Evolutionary conservation across 2,113 vertebrate species (phyloP), one percentile per base, ranked within the genome.

Genomic region (Madoqua kirkii): DNA sequence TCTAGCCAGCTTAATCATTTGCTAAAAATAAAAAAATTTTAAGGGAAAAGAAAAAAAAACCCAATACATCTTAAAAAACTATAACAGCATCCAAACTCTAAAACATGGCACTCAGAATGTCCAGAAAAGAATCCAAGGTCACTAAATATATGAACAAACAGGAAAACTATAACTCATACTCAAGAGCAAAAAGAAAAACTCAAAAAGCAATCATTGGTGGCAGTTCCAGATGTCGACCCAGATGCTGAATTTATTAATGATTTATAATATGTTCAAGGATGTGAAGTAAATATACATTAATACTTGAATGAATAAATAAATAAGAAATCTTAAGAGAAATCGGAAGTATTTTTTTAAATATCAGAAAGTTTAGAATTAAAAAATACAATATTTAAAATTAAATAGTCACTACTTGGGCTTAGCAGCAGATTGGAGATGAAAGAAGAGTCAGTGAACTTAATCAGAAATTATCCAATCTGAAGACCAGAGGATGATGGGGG

Each of bases 301-400:
- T 23, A 76, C 4, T 62, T 97, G 57, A 78, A 79, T 91, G 50
- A 93, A 74, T 96, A 43, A 78, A 78, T 48, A 91, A 87, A 50
- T 87, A 84, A 71, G 21, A 88, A 76, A 79, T 64, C 74, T 96
- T 62, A 91, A 87, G 33, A 95, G 36, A 96, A 87, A 91, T 52
- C 92, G 16, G 95, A 62, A 50, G 16, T 87, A n/a, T 96, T 27
- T 92, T 74, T 25, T 25, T 5, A 54, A 79, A 89, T 89, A n/a
- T 27, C 83, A 48, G 10, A 62, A 97, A 86, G 93, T 94, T 36
- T 94, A 95, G 17, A 97, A 94, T 96, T 95, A 5, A 91, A 94
- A 95, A 90, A 59, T 91, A 57, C 4, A 87, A 3, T 81, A 89
- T 45, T 89, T 94, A 84, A 91, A 92, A 87, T 92, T 71, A 60